phyloP scores from a whole-genome alignment of 2,888 invertebrate species.

The Xanthorhoe spadicearia region DNA sequence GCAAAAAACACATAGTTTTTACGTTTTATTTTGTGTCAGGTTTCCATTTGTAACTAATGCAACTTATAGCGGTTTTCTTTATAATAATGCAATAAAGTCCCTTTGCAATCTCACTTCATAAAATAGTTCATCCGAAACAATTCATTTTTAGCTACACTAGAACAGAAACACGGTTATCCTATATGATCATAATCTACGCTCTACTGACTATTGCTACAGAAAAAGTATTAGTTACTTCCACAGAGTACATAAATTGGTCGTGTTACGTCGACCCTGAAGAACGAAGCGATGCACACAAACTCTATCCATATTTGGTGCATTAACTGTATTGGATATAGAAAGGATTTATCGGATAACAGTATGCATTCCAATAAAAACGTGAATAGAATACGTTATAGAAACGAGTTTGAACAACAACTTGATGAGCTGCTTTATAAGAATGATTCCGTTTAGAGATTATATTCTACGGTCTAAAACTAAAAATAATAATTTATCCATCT shows the following conservation, averaged over 20 bases:
- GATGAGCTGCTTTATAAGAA: neutral
- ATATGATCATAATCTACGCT: slow-evolving; percentile 49
- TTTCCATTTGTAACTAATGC: too few species aligned
- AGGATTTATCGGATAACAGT: slow-evolving; percentile 55
- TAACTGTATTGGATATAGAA: slow-evolving; percentile 55
- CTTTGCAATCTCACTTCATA: neutral
- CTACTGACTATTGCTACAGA: slow-evolving; percentile 46
- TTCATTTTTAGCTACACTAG: slow-evolving; percentile 1
- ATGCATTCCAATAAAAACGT: slow-evolving; percentile 56
- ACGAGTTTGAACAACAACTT: slow-evolving; percentile 35
- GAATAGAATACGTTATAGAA: slow-evolving; percentile 46
- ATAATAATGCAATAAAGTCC: too few species aligned
- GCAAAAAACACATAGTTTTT: too few species aligned
- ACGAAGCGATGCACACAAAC: slow-evolving; percentile 49
- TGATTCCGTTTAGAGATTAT: neutral
- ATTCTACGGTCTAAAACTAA: neutral
- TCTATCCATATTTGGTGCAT: slow-evolving; percentile 62
- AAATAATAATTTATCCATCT: too few species aligned
- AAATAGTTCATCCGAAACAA: slow-evolving; percentile 1
- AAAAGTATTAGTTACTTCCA: slow-evolving; percentile 4
- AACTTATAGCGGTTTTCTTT: too few species aligned
- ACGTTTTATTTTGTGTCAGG: too few species aligned
- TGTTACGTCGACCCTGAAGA: slow-evolving; percentile 65
- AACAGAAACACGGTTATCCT: slow-evolving; percentile 3
- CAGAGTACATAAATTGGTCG: slow-evolving; percentile 42